phyloP scores from a whole-genome alignment of 2,797 vertebrate species.

The Coendou prehensilis region DNA sequence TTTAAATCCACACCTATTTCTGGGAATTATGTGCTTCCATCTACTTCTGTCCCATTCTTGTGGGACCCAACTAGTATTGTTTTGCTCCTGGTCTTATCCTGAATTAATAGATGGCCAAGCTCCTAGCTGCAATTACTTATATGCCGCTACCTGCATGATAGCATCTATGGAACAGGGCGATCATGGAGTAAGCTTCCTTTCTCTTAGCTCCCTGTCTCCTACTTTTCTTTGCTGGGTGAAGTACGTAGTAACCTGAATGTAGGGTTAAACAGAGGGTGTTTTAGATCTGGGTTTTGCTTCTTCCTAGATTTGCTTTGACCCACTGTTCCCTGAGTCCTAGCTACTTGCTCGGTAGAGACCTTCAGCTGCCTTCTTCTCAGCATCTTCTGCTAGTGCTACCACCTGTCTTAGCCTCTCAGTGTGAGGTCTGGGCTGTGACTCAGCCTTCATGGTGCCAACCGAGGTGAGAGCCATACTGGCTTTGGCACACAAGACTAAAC shows the following conservation, averaged over 20 bases:
- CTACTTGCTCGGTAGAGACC: background rate
- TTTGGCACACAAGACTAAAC: background rate
- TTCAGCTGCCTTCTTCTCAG: background rate
- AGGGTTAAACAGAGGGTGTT: background rate
- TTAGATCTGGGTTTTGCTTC: background rate
- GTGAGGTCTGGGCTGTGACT: background rate
- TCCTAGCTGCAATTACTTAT: background rate
- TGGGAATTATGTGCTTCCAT: background rate
- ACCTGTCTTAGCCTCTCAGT: background rate
- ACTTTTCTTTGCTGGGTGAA: background rate
- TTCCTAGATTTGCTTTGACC: background rate
- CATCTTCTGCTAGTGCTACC: background rate
- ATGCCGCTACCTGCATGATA: background rate
- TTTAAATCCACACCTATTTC: background rate
- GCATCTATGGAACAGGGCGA: background rate
- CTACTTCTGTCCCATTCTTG: background rate
- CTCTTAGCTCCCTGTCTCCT: background rate
- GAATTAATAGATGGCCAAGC: background rate
- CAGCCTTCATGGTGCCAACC: background rate
- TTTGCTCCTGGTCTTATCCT: background rate
- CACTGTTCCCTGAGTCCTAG: background rate
- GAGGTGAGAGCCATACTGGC: background rate
- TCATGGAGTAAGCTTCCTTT: background rate
- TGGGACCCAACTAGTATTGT: background rate
- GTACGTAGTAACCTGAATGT: background rate